Evolutionary conservation across 2,113 vertebrate genomes (phyloP), one percentile per base, ranked within the genome.

Genomic region (Chelonoidis abingdonii): DNA sequence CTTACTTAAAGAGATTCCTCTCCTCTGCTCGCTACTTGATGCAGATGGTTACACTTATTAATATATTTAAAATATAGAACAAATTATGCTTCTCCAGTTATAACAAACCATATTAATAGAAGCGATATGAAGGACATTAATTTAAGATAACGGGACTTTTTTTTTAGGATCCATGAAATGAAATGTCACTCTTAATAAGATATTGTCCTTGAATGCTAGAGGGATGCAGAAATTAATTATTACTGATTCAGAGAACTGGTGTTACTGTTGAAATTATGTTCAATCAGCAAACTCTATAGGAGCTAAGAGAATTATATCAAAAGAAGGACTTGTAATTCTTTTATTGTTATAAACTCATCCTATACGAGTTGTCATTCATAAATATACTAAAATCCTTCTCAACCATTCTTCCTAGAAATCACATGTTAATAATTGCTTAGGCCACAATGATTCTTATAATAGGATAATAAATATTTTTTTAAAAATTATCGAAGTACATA

Each of bases 11-110:
- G 10, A 95, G 90, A 88, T 87, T 2, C 27, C 8, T 84, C 62
- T n/a, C 53, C 22, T 29, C 7, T 8, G 17, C 31, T 62, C 10
- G 47, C 69, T 25, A 19, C 8, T 50, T 0, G 0, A 80, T 47
- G 13, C 35, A 19, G 17, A 19, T 2, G 11, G 9, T 35, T 31
- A 27, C 1, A 25, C 3, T 88, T 50, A 29, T 50, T 38, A 86
- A 92, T 79, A 76, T 14, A 82, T 25, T 54, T 80, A 72, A 7
- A 50, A 22, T 11, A 16, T 0, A 8, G 35, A 72, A 87, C 54
- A 57, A 69, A 72, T 79, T 6, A 13, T 17, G 1, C 35, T 79
- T 52, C 80, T 72, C 12, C 41, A 56, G 89, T 35, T 4, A 89
- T 83, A 87, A 35, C 0, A 87, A 89, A n/a, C 56, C 4, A 6